phyloP scores from a whole-genome alignment of 2,113 vertebrate species.

The Cyanoramphus novaezelandiae region DNA sequence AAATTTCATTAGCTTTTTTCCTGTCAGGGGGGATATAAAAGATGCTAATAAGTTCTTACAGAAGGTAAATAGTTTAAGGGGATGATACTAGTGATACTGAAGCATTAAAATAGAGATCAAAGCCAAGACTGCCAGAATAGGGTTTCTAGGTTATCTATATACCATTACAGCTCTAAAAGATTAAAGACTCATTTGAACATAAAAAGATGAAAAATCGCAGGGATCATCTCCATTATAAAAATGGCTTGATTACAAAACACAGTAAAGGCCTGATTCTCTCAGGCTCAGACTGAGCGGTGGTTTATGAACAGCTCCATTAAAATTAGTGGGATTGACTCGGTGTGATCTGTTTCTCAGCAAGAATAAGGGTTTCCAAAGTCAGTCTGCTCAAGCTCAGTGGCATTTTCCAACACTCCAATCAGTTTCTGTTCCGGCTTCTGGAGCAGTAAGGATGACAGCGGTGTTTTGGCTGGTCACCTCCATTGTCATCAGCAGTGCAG shows the following conservation, averaged over 20 bases:
- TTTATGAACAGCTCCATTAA: background rate
- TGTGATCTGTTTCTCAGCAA: background rate
- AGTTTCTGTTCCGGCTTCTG: background rate
- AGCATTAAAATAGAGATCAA: slow-evolving; percentile 39
- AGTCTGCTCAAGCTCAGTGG: background rate
- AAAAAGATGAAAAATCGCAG: background rate
- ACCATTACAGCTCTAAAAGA: background rate
- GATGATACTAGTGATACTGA: slow-evolving; percentile 6
- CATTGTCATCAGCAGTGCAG: background rate
- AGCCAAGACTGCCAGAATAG: background rate
- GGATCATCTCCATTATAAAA: background rate
- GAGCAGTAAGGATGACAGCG: background rate
- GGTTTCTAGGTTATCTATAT: slow-evolving; percentile 23
- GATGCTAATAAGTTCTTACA: slow-evolving; percentile 4
- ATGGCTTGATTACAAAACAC: background rate
- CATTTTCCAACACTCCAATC: background rate
- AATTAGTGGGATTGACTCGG: background rate
- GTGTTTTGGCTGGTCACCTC: background rate
- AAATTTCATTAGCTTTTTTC: background rate
- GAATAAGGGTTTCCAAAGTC: background rate
- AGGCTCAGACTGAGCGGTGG: background rate
- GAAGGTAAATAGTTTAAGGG: slow-evolving; percentile 43
- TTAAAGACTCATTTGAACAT: slow-evolving; percentile 40
- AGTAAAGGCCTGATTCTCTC: background rate
- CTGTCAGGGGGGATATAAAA: background rate